Evolutionary conservation across 2,113 vertebrate genomes (phyloP).

Genomic region (Platycercus adscitus): DNA sequence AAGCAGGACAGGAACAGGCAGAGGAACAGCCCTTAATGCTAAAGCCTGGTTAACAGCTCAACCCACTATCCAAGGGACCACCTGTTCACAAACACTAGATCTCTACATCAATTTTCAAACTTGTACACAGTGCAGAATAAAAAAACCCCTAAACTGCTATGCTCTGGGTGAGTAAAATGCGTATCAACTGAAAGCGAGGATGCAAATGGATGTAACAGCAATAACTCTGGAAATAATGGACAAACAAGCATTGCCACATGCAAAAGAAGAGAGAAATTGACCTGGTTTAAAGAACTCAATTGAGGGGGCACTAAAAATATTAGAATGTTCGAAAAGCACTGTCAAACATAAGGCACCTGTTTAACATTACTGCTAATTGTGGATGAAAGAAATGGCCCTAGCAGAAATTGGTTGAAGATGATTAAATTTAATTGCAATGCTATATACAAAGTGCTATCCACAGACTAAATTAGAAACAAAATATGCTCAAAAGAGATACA

Average conservation of each 20-base stretch:
- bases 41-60: background rate
- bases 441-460: background rate
- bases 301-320: constrained; percentile 34
- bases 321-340: background rate
- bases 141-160: background rate
- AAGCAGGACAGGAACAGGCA: background rate
- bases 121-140: background rate
- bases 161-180: background rate
- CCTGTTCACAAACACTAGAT: background rate
- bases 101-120: background rate
- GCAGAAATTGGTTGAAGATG: constrained; percentile 22
- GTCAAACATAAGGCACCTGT: constrained; percentile 41
- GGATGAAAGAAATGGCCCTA: constrained; percentile 27
- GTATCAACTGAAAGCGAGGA: background rate
- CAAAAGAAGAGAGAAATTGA: background rate
- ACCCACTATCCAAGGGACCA: background rate
- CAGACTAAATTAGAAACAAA: constrained; percentile 5
- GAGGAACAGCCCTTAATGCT: background rate
- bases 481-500: background rate
- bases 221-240: background rate
- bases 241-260: background rate
- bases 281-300: background rate
- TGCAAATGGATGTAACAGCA: background rate
- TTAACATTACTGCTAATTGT: constrained; percentile 40
- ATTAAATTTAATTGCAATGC: constrained; percentile 42